Base-by-base conservation (phyloP, 2,113 vertebrate species). In the Zapornia atra region DNA sequence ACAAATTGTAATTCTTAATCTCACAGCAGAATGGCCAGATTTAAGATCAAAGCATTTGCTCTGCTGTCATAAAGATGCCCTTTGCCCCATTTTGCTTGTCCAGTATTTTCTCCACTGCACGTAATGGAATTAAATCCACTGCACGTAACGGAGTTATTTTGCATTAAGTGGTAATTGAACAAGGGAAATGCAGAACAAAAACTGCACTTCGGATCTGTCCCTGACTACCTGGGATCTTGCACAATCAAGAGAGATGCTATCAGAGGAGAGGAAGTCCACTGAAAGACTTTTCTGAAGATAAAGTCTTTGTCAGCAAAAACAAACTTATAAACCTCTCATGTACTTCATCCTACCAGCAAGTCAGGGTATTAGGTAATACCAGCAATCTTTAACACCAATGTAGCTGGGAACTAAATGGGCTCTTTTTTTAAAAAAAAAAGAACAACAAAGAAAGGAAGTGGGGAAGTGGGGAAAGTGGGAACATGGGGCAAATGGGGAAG, bases 401-500 rank as follows among this genome's bases (percentile, higher is more conserved):
- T 63, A 40, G 78, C 28, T 54, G 54, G 64, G 46, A 89, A 21
- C 18, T 33, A 63, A 64, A 36, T 5, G 15, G 42, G 61, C 18
- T 1, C 5, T 9, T 11, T 57, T 57, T 75, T 20, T 15, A 38
- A 38, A n/a, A n/a, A n/a, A n/a, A n/a, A n/a, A n/a, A n/a, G n/a
- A n/a, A n/a, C n/a, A n/a, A 28, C 8, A 64, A 46, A 80, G 16
- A 28, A 76, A 20, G 9, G 13, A 24, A 26, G 5, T 1, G 4
- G 2, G 5, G 15, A 8, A 77, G 44, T 36, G 3, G 4, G 16
- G 11, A 24, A 66, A 71, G 29, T 8, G 2, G 12, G 4, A 57
- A 31, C 18, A 40, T 0, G 6, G 11, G 5, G 3, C 3, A 9
- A 8, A 26, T 4, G 16, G 11, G 6, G 4, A 7, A 4, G 8